Conservation (phyloP, 2,888 invertebrate species). For the Ichneumoninae sp. region DNA sequence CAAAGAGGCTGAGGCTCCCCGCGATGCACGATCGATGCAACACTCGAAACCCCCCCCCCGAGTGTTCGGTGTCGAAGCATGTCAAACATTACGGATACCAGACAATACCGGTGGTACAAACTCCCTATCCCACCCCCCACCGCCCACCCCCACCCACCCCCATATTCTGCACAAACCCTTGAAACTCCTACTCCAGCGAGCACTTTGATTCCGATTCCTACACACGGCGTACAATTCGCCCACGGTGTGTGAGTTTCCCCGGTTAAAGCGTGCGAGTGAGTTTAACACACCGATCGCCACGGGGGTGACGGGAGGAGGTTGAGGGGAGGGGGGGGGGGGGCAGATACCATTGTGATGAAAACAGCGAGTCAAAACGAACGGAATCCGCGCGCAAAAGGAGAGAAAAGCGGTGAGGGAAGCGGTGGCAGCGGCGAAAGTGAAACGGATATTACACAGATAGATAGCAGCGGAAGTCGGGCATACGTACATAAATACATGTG, state of each 20-base stretch:
- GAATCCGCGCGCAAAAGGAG: slow-evolving; percentile 14
- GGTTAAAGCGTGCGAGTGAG: background rate
- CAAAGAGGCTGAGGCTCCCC: slow-evolving; percentile 15
- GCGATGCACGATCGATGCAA: slow-evolving; percentile 45
- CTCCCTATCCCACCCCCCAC: background rate
- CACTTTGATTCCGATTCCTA: slow-evolving; percentile 45
- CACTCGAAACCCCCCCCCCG: slow-evolving; percentile 32
- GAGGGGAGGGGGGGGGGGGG: background rate
- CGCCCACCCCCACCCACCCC: background rate
- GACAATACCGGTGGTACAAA: slow-evolving; percentile 43
- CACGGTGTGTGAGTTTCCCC: background rate
- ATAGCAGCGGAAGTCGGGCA: slow-evolving; percentile 13
- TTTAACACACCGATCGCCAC: slow-evolving; percentile 16
- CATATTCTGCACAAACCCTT: slow-evolving; percentile 4
- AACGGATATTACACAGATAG: slow-evolving; percentile 60
- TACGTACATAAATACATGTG: too few species aligned
- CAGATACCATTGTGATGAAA: slow-evolving; percentile 58
- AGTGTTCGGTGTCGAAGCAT: slow-evolving; percentile 57
- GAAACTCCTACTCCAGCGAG: slow-evolving; percentile 8
- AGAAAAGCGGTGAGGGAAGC: slow-evolving; percentile 15
- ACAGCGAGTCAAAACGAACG: slow-evolving; percentile 41
- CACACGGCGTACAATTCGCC: background rate
- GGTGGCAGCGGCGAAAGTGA: slow-evolving; percentile 47
- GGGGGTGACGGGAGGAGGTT: background rate
- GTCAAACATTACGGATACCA: slow-evolving; percentile 56